Percentiles rank a stretch among this genome's conserved stretches.
Evolutionary conservation across 2,888 invertebrate species (phyloP).

Genomic region (Cataglyphis livida): DNA sequence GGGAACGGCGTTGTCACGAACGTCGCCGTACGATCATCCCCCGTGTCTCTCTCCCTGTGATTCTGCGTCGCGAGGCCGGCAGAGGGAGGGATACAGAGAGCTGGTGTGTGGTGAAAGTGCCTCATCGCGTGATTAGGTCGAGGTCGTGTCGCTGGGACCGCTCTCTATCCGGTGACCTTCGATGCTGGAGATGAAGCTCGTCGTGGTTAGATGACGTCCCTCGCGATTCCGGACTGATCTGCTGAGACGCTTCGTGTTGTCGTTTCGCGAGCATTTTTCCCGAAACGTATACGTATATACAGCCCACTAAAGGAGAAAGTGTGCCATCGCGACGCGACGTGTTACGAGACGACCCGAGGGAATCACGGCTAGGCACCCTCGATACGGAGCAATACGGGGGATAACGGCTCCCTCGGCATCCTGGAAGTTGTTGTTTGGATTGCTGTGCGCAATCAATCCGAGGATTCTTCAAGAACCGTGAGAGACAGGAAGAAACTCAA

Average conservation of each 20-base stretch:
- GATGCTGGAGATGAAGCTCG: slow-evolving; percentile 42
- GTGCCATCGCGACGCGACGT: slow-evolving; percentile 71
- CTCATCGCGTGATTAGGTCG: slow-evolving; percentile 69
- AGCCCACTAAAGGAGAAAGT: slow-evolving; percentile 66
- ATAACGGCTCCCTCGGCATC: slow-evolving; percentile 46
- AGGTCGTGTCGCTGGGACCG: slow-evolving; percentile 67
- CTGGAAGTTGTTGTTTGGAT: background rate
- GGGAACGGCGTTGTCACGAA: slow-evolving; percentile 22
- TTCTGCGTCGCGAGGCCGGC: slow-evolving; percentile 53
- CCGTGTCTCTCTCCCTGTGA: slow-evolving; percentile 32
- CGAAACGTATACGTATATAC: background rate
- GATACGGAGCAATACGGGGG: slow-evolving; percentile 51
- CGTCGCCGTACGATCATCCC: slow-evolving; percentile 29
- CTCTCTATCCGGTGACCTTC: slow-evolving; percentile 41
- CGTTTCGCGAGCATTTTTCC: background rate
- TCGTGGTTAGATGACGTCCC: slow-evolving; percentile 48
- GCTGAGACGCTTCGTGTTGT: background rate
- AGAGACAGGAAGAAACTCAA: background rate
- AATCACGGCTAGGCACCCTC: slow-evolving; percentile 61
- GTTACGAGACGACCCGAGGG: slow-evolving; percentile 58
- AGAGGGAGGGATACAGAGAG: slow-evolving; percentile 49
- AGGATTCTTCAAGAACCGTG: background rate
- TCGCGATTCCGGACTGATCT: slow-evolving; percentile 32
- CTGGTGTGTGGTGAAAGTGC: slow-evolving; percentile 69
- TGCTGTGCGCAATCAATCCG: background rate